Conservation (phyloP, 2,797 vertebrate genomes). For the Nasua narica region DNA sequence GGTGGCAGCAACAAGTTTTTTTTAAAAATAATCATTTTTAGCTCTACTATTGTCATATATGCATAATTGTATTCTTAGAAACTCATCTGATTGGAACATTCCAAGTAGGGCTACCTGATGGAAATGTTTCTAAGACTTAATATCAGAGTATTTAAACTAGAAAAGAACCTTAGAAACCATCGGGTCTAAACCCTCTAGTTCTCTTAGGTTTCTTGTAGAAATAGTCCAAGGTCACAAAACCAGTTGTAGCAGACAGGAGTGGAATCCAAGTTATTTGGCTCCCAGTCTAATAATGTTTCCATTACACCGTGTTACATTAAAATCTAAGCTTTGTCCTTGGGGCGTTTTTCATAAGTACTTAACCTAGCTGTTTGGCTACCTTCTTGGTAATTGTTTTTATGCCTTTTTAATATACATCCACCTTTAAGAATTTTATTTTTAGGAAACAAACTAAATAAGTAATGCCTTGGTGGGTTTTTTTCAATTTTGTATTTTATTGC, state of each 20-base stretch:
- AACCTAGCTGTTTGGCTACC: not conserved
- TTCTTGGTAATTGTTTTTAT: slow-evolving; percentile 35
- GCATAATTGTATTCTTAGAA: slow-evolving; percentile 1
- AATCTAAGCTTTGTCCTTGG: not conserved
- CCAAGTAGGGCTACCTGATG: not conserved
- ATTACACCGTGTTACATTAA: not conserved
- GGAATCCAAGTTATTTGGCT: slow-evolving; percentile 1
- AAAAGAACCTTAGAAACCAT: not conserved
- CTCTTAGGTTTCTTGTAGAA: not conserved
- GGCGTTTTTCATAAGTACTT: not conserved
- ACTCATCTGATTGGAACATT: not conserved
- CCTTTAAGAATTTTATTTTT: slow-evolving; percentile 31
- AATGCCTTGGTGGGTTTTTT: not conserved
- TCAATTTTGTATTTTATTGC: not conserved
- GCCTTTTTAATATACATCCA: not conserved
- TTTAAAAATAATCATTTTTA: not conserved
- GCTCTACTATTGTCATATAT: not conserved
- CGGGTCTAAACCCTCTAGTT: not conserved
- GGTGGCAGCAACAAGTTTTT: not conserved
- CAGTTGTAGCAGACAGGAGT: not conserved
- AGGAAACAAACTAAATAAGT: not conserved
- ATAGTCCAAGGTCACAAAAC: not conserved
- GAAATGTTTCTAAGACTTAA: not conserved
- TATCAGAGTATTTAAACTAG: not conserved
- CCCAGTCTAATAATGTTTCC: not conserved